Conservation (phyloP, 2,113 vertebrate genomes). For the Chloropsis cyanopogon region DNA sequence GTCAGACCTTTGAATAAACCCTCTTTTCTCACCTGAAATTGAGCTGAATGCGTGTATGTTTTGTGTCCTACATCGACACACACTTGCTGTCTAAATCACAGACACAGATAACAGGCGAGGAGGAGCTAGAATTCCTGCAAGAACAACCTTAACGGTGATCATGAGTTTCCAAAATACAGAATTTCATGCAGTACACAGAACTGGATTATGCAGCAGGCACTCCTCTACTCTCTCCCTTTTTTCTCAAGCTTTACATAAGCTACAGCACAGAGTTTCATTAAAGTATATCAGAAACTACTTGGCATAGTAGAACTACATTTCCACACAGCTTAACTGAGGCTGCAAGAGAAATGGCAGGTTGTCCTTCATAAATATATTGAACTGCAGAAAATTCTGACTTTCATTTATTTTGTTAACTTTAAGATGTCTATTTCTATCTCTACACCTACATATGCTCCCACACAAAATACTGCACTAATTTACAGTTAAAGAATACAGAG, state of each 20-base stretch:
- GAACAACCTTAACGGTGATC: not conserved
- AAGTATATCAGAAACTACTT: not conserved
- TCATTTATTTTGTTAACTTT: constrained; percentile 10
- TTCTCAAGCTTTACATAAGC: not conserved
- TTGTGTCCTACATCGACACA: too few relatives aligned
- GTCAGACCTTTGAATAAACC: too few relatives aligned
- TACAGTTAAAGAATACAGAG: not conserved
- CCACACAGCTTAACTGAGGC: not conserved
- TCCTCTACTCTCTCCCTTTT: not conserved
- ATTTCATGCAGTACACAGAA: not conserved
- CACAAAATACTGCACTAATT: constrained; percentile 11
- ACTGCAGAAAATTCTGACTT: constrained; percentile 7
- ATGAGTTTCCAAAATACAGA: not conserved
- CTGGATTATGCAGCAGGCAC: not conserved
- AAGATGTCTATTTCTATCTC: constrained; percentile 5
- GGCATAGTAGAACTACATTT: not conserved
- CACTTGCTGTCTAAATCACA: not conserved
- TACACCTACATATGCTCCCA: not conserved
- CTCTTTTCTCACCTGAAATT: too few relatives aligned
- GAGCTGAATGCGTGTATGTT: too few relatives aligned
- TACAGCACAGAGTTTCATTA: not conserved
- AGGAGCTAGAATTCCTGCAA: not conserved
- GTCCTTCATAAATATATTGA: constrained; percentile 28
- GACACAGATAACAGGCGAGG: not conserved
- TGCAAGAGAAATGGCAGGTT: not conserved